Base-by-base conservation (phyloP, 2,113 vertebrate genomes). In the Pithys albifrons region DNA sequence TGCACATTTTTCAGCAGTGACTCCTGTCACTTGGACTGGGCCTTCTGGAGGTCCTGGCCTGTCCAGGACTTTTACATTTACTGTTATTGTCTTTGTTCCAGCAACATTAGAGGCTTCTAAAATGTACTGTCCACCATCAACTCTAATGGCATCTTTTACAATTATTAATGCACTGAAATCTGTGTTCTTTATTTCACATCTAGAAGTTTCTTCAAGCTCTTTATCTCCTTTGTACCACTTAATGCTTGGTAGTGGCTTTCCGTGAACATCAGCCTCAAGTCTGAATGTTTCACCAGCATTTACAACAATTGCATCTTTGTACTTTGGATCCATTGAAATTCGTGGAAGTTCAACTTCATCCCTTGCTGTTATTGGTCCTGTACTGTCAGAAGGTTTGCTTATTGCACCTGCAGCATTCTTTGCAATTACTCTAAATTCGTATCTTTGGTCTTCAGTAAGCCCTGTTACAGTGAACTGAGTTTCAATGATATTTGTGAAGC, bases 341-440 rank as follows among this genome's bases (percentile, higher is more conserved):
- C 98, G 98, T 54, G 99, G 99, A 83, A 98, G 98, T 95, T 99
- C 99, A 57, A 99, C 97, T 85, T 99, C 98, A 95, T 99, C 99
- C 84, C 98, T 99, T 96, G 99, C 99, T 89, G 98, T 98, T 94
- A 99, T 99, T 66, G 99, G 99, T 95, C 99, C 99, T 95, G 99
- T 99, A 96, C 99, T 99, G 85, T 99, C 99, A 80, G 99, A 99
- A 83, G 99, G 99, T 94, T 99, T 99, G 95, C 99, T 99, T 88
- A 99, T 75, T 70, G 98, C 96, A 88, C 99, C 99, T 78, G 99
- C 99, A 88, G 99, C 98, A 94, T 99, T 99, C 97, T 99, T 99
- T 95, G 99, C 99, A 97, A 99, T 98, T 80, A 99, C 98, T 98
- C 99, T 99, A 89, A 99, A 99, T 97, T 99, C 99, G 14, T 99